Base-by-base conservation (phyloP, 2,888 invertebrate genomes). In the Suillia variegata region DNA sequence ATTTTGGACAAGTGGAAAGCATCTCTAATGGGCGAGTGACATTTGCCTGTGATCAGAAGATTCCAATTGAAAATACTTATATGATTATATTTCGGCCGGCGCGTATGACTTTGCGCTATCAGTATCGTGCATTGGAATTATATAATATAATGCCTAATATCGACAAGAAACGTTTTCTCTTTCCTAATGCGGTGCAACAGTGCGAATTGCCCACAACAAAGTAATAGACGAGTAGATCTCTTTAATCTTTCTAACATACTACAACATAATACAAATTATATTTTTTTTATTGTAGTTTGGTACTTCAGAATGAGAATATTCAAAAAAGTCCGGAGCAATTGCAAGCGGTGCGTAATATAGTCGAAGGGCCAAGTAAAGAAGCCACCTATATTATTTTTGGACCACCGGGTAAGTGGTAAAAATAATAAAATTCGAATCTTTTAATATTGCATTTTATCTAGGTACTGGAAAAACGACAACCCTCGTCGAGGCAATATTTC, bases 331-430 rank as follows among this genome's bases (percentile, higher is more conserved):
- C 76, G 0, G 85, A 88, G 67, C 91, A 92, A 71, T 82, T 82
- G 64, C 82, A 83, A 53, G 91, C 91, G 1, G 89, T 94, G 1
- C 75, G 82, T 54, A 87, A 89, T 69, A 90, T 92, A 51, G 71
- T 90, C 1, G 83, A 85, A 22, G 86, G 86, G n/a, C 84, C 87
- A 1, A 84, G 87, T 0, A 83, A 85, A 4, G 85, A 85, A 1
- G 85, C 86, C 1, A 94, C 96, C 0, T 95, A 93, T 73, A 86
- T 94, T 33, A 84, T 96, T 47, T 94, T 90, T 81, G 95, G 95
- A 1, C 94, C 94, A 17, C 93, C 94, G 21, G 94, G 93, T 54
- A 38, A 4, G 6, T 38, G 22, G 45, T 12, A 26, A 26, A 26
- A 26, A 26, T 26, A 10, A 26, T 5, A 26, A 26, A 26, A 26